Conservation (phyloP, 1,140 invertebrate genomes). For the Papilio dardanus region DNA sequence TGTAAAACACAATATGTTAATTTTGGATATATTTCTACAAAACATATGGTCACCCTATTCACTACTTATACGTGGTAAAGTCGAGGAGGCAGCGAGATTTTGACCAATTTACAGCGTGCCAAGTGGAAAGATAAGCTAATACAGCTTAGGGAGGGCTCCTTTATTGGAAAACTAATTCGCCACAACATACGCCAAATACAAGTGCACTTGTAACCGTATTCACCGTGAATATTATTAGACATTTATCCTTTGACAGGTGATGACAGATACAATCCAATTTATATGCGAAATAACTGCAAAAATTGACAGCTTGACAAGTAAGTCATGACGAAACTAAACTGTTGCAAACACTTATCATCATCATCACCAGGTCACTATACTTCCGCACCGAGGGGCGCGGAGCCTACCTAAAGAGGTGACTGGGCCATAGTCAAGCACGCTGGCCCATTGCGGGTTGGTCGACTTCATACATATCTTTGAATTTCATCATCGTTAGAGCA, state of each 20-base stretch:
- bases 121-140: slow-evolving; percentile 82
- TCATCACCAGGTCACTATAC: too few relatives aligned
- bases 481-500: too few relatives aligned
- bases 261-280: slow-evolving; percentile 24
- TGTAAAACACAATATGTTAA: too few relatives aligned
- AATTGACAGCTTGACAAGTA: too few relatives aligned
- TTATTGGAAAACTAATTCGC: slow-evolving; percentile 80
- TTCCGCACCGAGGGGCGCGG: too few relatives aligned
- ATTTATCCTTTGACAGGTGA: slow-evolving; percentile 29
- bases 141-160: slow-evolving; percentile 59
- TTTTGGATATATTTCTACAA: too few relatives aligned
- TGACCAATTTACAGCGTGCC: slow-evolving; percentile 82
- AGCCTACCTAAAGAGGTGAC: too few relatives aligned
- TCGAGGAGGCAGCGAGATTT: slow-evolving; percentile 76
- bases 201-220: slow-evolving; percentile 37
- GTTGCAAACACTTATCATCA: too few relatives aligned
- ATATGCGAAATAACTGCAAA: not conserved
- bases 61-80: slow-evolving; percentile 68
- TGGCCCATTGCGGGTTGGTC: too few relatives aligned
- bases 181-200: slow-evolving; percentile 49
- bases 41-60: slow-evolving; percentile 58
- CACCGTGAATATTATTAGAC: slow-evolving; percentile 15
- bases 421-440: too few relatives aligned
- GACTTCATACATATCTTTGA: too few relatives aligned
- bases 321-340: too few relatives aligned